Conservation (phyloP, 2,113 vertebrate species). For the Mormyrus lacerda region DNA sequence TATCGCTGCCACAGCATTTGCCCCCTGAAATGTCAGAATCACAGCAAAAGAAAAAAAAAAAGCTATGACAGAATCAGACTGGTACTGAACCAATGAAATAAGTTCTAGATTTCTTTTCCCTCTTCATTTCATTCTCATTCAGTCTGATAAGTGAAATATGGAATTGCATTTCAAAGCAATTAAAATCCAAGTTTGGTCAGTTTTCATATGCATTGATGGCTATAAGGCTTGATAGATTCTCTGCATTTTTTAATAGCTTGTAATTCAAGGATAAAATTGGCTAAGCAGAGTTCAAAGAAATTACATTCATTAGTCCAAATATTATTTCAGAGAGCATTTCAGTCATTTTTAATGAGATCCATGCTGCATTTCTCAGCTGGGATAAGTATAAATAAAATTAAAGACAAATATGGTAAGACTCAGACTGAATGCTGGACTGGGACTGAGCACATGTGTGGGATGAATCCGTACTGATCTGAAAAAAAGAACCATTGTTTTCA, state of each 20-base stretch:
- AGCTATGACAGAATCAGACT: background rate
- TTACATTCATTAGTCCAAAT: slow-evolving; percentile 1
- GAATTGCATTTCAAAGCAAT: background rate
- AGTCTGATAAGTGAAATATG: background rate
- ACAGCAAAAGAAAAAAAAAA: background rate
- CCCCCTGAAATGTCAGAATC: background rate
- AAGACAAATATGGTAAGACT: background rate
- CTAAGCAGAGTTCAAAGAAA: background rate
- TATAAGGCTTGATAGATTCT: background rate
- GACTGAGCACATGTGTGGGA: background rate
- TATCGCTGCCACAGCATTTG: background rate
- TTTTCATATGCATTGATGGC: background rate
- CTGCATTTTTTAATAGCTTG: background rate
- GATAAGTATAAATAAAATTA: slow-evolving; percentile 2
- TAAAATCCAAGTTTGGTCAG: background rate
- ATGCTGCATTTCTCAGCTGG: background rate
- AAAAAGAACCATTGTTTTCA: background rate
- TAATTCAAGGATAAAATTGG: background rate
- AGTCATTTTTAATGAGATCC: background rate
- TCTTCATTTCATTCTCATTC: background rate
- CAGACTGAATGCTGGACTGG: background rate
- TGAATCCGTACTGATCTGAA: slow-evolving; percentile 21
- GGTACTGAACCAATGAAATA: background rate
- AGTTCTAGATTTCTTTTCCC: background rate
- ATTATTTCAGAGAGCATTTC: slow-evolving; percentile 6